Conservation (phyloP, 2,113 vertebrate species). For the Verasper variegatus region DNA sequence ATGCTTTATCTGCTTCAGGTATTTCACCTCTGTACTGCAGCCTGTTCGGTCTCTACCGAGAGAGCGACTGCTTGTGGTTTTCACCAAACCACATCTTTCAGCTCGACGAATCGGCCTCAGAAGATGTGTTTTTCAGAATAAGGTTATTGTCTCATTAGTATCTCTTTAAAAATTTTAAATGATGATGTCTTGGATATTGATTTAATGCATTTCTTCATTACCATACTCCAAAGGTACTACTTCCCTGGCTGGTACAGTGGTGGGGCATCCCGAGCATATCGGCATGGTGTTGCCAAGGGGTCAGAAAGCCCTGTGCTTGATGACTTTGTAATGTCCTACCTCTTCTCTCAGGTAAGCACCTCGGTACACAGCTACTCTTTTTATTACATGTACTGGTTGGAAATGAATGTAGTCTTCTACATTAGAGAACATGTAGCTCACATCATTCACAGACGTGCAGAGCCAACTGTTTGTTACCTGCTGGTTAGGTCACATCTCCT, state of each 20-base stretch:
- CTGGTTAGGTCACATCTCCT: neutral
- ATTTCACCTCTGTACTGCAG: conserved; percentile 91
- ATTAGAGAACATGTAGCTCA: conserved; percentile 13
- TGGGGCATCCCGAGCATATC: conserved; percentile 87
- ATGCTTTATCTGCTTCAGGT: conserved; percentile 75
- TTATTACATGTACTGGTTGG: neutral
- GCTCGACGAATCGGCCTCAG: conserved; percentile 84
- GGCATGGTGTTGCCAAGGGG: conserved; percentile 90
- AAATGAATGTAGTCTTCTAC: neutral
- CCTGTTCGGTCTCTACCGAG: conserved; percentile 92
- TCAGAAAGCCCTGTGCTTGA: conserved; percentile 92
- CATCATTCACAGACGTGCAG: neutral
- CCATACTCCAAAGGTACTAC: conserved; percentile 86
- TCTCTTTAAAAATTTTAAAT: neutral
- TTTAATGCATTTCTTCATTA: neutral
- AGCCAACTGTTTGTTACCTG: neutral
- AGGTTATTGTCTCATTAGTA: conserved; percentile 72
- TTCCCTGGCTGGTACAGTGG: conserved; percentile 95
- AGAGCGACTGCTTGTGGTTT: conserved; percentile 91
- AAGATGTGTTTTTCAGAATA: conserved; percentile 89
- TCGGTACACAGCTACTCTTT: neutral
- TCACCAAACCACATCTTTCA: conserved; percentile 94
- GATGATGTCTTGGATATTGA: neutral
- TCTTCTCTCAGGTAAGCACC: conserved; percentile 91
- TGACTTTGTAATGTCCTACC: conserved; percentile 92